Evolutionary conservation across 1,140 invertebrate genomes (phyloP).

Genomic region (Macrobrachium nipponense): DNA sequence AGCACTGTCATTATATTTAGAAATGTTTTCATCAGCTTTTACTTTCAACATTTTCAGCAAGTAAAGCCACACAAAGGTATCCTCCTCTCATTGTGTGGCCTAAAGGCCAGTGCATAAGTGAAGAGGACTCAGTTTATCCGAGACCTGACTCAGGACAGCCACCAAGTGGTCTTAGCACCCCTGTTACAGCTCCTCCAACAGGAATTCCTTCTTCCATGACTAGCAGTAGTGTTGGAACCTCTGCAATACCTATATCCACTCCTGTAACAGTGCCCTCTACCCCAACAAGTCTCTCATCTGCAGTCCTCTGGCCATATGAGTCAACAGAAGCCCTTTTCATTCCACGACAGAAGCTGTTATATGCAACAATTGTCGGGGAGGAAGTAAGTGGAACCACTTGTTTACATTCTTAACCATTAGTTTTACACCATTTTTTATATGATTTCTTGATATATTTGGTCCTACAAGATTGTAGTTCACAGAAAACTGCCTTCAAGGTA

Average conservation of each 20-base stretch:
- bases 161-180: background rate
- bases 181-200: constrained; percentile 6
- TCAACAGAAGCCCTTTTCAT: constrained; percentile 70
- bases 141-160: background rate
- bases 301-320: constrained; percentile 42
- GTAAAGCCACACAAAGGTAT: constrained; percentile 48
- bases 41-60: constrained; percentile 10
- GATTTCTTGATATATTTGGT: background rate
- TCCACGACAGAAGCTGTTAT: constrained; percentile 77
- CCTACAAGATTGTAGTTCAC: too few relatives aligned
- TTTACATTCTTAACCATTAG: background rate
- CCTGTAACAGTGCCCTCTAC: constrained; percentile 54
- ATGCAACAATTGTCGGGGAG: constrained; percentile 74
- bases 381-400: constrained; percentile 69
- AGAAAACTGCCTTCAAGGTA: too few relatives aligned
- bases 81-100: constrained; percentile 42
- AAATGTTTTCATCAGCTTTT: background rate
- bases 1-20: background rate
- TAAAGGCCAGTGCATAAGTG: constrained; percentile 37
- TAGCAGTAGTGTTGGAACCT: constrained; percentile 11
- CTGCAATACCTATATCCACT: constrained; percentile 27
- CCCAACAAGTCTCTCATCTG: constrained; percentile 31
- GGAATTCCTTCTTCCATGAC: constrained; percentile 1
- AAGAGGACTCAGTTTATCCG: background rate
- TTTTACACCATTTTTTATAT: background rate